These are phyloP conservation scores for Echinops telfairi DNA, from an alignment of 2,113 vertebrate species.

Conservation along the genomic window DNA sequence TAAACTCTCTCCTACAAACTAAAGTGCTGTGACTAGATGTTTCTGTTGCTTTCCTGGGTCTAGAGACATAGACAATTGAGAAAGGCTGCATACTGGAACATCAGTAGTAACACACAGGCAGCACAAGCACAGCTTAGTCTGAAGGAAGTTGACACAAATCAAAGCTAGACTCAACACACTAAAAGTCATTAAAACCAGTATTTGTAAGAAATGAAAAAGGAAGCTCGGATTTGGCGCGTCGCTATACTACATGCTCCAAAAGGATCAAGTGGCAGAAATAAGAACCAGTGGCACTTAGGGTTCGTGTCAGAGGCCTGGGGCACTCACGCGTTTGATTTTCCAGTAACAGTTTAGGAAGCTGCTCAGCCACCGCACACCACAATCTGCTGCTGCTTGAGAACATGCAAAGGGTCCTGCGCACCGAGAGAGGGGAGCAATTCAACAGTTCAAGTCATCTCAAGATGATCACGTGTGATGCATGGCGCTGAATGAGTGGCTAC, in stretches of 20 bases:
- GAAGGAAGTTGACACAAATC: conserved; percentile 45
- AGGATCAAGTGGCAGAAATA: not conserved
- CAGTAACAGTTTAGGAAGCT: too few relatives aligned
- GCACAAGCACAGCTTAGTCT: not conserved
- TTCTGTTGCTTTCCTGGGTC: conserved; percentile 39
- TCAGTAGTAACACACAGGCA: not conserved
- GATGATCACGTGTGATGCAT: not conserved
- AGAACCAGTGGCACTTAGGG: not conserved
- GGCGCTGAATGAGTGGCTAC: not conserved
- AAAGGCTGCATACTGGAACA: not conserved
- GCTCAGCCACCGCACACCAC: not conserved
- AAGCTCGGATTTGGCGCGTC: too few relatives aligned
- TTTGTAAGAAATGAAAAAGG: too few relatives aligned
- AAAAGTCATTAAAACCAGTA: conserved; percentile 12
- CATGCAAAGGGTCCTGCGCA: not conserved
- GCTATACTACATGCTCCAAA: not conserved
- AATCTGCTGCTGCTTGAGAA: not conserved
- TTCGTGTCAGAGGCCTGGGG: not conserved
- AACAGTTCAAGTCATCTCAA: not conserved
- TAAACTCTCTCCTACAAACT: conserved; percentile 78
- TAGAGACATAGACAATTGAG: not conserved
- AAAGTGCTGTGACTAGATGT: conserved; percentile 64
- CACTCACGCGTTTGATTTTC: not conserved
- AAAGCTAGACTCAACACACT: conserved; percentile 24
- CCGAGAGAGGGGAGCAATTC: too few relatives aligned